Percentiles rank a stretch among this genome's conserved stretches.
These are phyloP conservation scores for Pseudonaja textilis DNA, from an alignment of 2,113 vertebrate genomes.

Conservation along the genomic window DNA sequence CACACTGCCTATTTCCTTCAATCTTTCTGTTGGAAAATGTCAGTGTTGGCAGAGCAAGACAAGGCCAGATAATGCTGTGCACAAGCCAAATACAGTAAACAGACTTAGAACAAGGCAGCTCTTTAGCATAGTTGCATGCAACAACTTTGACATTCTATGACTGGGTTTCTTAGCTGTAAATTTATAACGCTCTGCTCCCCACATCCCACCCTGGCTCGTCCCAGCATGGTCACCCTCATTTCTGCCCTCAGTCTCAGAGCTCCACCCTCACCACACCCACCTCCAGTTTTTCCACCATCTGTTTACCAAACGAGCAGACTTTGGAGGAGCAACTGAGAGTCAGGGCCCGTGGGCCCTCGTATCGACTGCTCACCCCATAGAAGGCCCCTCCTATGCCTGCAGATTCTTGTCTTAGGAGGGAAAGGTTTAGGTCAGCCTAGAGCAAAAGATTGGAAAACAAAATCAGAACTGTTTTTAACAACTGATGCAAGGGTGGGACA, in stretches of 20 bases:
- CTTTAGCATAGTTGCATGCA: neutral
- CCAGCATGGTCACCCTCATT: neutral
- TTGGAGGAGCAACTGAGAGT: constrained; percentile 72
- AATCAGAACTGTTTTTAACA: neutral
- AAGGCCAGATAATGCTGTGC: neutral
- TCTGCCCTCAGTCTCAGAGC: neutral
- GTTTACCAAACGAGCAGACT: constrained; percentile 72
- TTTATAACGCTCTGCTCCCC: neutral
- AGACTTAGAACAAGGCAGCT: too few species aligned
- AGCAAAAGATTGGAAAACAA: neutral
- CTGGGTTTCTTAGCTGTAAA: neutral
- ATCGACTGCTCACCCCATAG: constrained; percentile 73
- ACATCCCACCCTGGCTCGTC: neutral
- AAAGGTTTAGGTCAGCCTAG: constrained; percentile 70
- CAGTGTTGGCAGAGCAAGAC: neutral
- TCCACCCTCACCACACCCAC: constrained; percentile 23
- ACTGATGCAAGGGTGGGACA: neutral
- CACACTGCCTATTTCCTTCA: too few species aligned
- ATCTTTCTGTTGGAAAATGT: neutral
- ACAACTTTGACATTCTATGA: neutral
- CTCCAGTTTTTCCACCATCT: constrained; percentile 70
- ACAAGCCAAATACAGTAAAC: neutral
- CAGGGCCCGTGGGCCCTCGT: constrained; percentile 69
- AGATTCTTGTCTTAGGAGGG: constrained; percentile 57
- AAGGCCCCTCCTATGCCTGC: constrained; percentile 32